Percentiles rank a stretch among this genome's conserved stretches.
These are phyloP conservation scores for Cryptus armator DNA, from an alignment of 2,888 invertebrate genomes.

Conservation along the genomic window DNA sequence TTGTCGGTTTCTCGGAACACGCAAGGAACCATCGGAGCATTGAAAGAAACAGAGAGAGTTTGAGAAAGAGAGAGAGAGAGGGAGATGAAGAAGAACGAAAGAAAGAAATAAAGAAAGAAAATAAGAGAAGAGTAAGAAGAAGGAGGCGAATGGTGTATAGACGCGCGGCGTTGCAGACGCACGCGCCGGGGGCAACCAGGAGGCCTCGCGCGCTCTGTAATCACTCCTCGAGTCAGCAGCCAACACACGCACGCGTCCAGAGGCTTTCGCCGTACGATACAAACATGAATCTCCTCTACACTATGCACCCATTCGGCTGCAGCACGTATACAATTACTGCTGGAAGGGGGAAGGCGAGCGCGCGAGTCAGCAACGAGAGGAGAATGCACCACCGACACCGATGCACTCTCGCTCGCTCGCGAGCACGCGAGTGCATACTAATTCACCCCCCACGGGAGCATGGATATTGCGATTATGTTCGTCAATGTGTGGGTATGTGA, in stretches of 20 bases:
- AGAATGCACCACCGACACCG: slow-evolving; percentile 65
- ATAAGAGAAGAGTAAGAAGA: slow-evolving; percentile 40
- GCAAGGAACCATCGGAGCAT: slow-evolving; percentile 67
- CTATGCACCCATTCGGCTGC: slow-evolving; percentile 59
- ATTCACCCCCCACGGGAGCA: slow-evolving; percentile 75
- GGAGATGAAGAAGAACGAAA: slow-evolving; percentile 40
- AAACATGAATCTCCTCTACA: slow-evolving; percentile 60
- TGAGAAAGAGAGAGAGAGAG: slow-evolving; percentile 33
- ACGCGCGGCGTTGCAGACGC: slow-evolving; percentile 80
- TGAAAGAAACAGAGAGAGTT: too few relatives aligned
- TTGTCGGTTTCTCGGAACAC: slow-evolving; percentile 68
- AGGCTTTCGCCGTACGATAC: slow-evolving; percentile 54
- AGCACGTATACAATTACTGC: slow-evolving; percentile 68
- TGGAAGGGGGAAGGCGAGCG: slow-evolving; percentile 63
- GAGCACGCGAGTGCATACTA: slow-evolving; percentile 78
- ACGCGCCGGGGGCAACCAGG: slow-evolving; percentile 84
- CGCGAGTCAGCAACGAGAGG: slow-evolving; percentile 59
- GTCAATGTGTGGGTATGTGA: slow-evolving; percentile 65
- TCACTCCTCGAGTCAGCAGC: slow-evolving; percentile 78
- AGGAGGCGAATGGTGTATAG: slow-evolving; percentile 63
- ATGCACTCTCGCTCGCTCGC: slow-evolving; percentile 66
- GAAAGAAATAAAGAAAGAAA: slow-evolving; percentile 47
- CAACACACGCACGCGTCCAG: slow-evolving; percentile 60
- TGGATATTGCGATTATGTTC: slow-evolving; percentile 73
- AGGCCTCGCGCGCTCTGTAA: slow-evolving; percentile 83